Conservation (phyloP, 2,797 vertebrate species). For the Onychomys arenicola region DNA sequence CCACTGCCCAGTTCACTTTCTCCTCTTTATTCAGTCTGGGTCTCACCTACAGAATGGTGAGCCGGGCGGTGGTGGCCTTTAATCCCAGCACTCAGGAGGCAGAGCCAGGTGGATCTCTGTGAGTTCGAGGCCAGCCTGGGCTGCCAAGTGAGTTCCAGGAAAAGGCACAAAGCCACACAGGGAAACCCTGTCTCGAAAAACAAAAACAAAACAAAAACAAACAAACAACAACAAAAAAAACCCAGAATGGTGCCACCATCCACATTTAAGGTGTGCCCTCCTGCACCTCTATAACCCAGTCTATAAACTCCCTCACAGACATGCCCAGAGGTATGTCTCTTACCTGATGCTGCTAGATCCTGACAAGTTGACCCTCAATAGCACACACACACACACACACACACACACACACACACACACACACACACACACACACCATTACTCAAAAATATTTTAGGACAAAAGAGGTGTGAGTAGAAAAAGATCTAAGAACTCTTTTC, state of each 20-base stretch:
- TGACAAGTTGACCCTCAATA: not conserved
- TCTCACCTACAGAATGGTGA: not conserved
- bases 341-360: not conserved
- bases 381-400: not conserved
- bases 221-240: too few relatives aligned
- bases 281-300: not conserved
- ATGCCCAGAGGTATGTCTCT: not conserved
- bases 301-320: not conserved
- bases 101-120: too few relatives aligned
- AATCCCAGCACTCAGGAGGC: too few relatives aligned
- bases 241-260: not conserved
- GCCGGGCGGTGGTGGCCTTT: too few relatives aligned
- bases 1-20: not conserved
- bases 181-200: too few relatives aligned
- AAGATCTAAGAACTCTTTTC: not conserved
- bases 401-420: not conserved
- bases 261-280: not conserved
- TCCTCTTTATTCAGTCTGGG: not conserved
- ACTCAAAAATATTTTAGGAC: not conserved
- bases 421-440: too few relatives aligned
- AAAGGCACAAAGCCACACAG: too few relatives aligned
- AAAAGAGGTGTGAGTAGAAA: not conserved
- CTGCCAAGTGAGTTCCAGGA: too few relatives aligned
- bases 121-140: too few relatives aligned
- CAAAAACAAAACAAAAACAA: too few relatives aligned